Evolutionary conservation across 2,888 invertebrate genomes (phyloP), one percentile per base, ranked within the genome.

Genomic region (Minunthozetes semirufus): DNA sequence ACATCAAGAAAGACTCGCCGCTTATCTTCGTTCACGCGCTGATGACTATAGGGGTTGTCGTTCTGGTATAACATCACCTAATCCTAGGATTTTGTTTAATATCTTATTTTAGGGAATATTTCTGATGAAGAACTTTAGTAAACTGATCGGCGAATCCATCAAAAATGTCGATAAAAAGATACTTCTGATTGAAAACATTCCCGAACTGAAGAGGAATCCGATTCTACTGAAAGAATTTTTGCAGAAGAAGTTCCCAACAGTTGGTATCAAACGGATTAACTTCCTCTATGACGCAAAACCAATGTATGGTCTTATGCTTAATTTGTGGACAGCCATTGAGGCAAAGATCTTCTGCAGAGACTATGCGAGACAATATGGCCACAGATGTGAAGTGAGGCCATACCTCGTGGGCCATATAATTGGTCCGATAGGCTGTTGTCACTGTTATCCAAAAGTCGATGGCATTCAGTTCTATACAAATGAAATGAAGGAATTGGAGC

Each of bases 1-100:
- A 95, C 84, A 84, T 96, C 72, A 87, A 88, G 78, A 56, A 77
- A 48, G 48, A 53, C 8, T 76, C 76, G n/a, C 33, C 56, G 29
- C 22, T 68, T 11, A 42, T 76, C 33, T 76, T 73, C 73, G 50
- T 76, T 25, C 76, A 75, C 42, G 50, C 72, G 15, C 15, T 75
- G 8, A 61, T 46, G 25, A 59, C 75, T 13, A 29, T 56, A 19
- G 0, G 38, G 9, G 56, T 75, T 13, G 74, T 73, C n/a, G 0
- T 73, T 38, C 2, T 73, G 29, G 73, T 48, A 33, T 3, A 19
- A 29, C 27, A 66, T 25, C 5, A 15, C 17, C 27, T 68, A 11
- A 15, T 66, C 19, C 8, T 53, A 3, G 8, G 50, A 17, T 13
- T 48, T 6, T n/a, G 8, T 48, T 22, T 38, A 4, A 48, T 17